Conservation (phyloP, 2,113 vertebrate genomes). For the Galemys pyrenaicus region DNA sequence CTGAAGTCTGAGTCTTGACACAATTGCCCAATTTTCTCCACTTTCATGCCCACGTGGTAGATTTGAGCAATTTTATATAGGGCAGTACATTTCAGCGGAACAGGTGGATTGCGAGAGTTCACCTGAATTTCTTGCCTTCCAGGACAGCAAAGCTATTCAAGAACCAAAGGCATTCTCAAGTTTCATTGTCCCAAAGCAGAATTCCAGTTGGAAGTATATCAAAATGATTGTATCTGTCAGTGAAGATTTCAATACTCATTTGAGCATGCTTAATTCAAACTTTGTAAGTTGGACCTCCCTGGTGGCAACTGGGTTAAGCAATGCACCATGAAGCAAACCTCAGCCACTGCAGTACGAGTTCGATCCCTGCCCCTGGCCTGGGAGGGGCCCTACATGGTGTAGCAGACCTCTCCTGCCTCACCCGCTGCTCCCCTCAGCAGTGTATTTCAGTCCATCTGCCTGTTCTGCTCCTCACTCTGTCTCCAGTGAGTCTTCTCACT, state of each 20-base stretch:
- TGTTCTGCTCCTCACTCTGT: no score
- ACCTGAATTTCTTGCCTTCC: not conserved
- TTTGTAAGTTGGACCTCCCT: no score
- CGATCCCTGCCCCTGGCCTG: no score
- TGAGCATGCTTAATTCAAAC: not conserved
- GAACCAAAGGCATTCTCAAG: not conserved
- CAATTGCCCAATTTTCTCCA: not conserved
- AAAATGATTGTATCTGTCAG: not conserved
- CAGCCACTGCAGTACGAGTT: no score
- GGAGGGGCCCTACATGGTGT: no score
- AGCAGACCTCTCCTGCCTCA: no score
- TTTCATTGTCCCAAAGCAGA: not conserved
- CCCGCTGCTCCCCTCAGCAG: no score
- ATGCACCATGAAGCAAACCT: no score
- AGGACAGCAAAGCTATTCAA: not conserved
- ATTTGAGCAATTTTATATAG: not conserved
- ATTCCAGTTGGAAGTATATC: not conserved
- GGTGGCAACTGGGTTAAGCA: no score
- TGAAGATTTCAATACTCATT: not conserved
- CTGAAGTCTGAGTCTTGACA: not conserved
- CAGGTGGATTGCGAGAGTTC: not conserved
- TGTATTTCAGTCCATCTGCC: no score
- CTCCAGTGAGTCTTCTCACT: no score
- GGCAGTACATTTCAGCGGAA: no score
- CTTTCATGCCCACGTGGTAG: not conserved